phyloP scores from a whole-genome alignment of 2,888 invertebrate species.

The Baronia brevicornis region DNA sequence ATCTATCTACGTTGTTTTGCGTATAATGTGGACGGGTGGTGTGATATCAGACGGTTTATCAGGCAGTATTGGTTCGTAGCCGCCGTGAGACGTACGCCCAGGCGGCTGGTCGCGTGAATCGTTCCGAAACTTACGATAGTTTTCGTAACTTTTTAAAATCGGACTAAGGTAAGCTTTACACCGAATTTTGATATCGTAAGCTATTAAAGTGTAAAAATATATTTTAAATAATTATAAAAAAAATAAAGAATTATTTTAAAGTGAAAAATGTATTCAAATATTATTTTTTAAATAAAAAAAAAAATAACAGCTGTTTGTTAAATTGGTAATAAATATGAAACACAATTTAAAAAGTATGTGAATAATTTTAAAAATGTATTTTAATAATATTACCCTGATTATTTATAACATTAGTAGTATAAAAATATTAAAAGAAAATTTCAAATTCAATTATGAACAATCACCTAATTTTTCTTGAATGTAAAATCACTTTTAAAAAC shows the following conservation, averaged over 20 bases:
- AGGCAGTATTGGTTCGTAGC: constrained; percentile 31
- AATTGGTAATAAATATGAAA: too few species aligned
- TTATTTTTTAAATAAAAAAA: too few species aligned
- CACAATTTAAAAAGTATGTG: too few species aligned
- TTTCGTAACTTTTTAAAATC: constrained; percentile 10
- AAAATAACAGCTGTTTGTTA: constrained; percentile 7
- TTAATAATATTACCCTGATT: too few species aligned
- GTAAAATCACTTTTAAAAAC: not conserved
- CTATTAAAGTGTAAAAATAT: too few species aligned
- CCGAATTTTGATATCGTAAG: too few species aligned
- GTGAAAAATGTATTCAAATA: too few species aligned
- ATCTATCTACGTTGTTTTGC: constrained; percentile 1
- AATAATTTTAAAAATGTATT: too few species aligned
- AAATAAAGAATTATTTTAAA: too few species aligned
- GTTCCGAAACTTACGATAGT: constrained; percentile 11
- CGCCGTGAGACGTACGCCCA: constrained; percentile 35
- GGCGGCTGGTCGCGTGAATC: constrained; percentile 17
- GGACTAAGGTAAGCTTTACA: constrained; percentile 12
- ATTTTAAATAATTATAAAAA: too few species aligned
- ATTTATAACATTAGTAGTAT: not conserved
- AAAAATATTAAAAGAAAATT: not conserved
- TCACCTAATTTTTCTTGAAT: not conserved
- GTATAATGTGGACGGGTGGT: constrained; percentile 13
- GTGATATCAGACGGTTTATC: constrained; percentile 32
- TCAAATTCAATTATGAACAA: not conserved